Percentiles rank a stretch among this genome's conserved stretches.
Evolutionary conservation across 1,140 invertebrate species (phyloP).

Genomic region (Zaprionus nigranus): DNA sequence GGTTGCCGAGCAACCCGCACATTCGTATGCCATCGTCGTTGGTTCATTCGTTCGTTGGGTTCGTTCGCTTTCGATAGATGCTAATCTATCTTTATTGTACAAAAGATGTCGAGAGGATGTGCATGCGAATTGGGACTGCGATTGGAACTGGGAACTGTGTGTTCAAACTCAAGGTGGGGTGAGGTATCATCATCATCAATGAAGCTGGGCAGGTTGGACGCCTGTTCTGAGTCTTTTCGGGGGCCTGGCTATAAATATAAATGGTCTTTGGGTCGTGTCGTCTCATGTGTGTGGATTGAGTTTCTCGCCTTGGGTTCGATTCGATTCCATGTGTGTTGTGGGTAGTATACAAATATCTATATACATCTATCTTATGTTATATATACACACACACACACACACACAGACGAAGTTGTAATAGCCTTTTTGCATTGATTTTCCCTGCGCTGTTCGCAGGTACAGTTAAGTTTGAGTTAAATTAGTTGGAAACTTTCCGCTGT

Average conservation of each 20-base stretch:
- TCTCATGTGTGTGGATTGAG: slow-evolving; percentile 55
- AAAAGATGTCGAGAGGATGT: slow-evolving; percentile 77
- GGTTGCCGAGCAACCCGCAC: slow-evolving; percentile 43
- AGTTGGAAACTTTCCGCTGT: neutral
- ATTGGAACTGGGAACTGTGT: slow-evolving; percentile 1
- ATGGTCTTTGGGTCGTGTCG: slow-evolving; percentile 47
- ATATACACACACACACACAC: slow-evolving; percentile 1
- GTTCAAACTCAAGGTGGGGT: neutral
- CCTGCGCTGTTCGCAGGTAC: slow-evolving; percentile 6
- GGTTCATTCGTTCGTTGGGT: neutral
- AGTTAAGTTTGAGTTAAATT: slow-evolving; percentile 7
- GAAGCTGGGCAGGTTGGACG: slow-evolving; percentile 2
- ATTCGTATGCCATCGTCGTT: slow-evolving; percentile 23
- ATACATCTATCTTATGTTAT: neutral
- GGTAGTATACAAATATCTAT: slow-evolving; percentile 29
- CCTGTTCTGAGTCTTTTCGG: slow-evolving; percentile 43
- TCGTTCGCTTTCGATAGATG: slow-evolving; percentile 69
- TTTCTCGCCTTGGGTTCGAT: slow-evolving; percentile 59
- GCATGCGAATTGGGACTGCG: slow-evolving; percentile 46
- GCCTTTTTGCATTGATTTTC: slow-evolving; percentile 10
- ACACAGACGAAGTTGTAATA: neutral
- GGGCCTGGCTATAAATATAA: slow-evolving; percentile 63
- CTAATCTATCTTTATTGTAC: slow-evolving; percentile 78
- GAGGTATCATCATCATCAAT: neutral
- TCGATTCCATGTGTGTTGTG: slow-evolving; percentile 32